Evolutionary conservation across 2,888 invertebrate genomes (phyloP), one percentile per base, ranked within the genome.

Genomic region (Limnephilus auricula): DNA sequence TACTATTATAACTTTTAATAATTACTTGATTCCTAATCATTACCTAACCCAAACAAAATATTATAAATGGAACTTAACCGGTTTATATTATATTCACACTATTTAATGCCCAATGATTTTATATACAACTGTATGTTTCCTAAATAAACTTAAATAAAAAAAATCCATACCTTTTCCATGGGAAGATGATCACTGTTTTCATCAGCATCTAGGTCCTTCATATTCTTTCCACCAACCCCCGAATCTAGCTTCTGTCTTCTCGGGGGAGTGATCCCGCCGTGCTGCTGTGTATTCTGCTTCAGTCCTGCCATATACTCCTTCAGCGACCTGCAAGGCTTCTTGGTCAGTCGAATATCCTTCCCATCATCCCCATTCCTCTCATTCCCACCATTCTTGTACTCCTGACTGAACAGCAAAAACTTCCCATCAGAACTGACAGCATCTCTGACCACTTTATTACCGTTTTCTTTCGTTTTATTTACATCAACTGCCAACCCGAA

Each of bases 101-200:
- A n/a, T n/a, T n/a, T n/a, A n/a, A n/a, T n/a, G n/a, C n/a, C n/a
- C n/a, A n/a, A n/a, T n/a, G n/a, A n/a, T n/a, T n/a, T n/a, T n/a
- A n/a, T n/a, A n/a, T n/a, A n/a, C n/a, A n/a, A n/a, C n/a, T n/a
- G n/a, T n/a, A n/a, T n/a, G n/a, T n/a, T n/a, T n/a, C n/a, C n/a
- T n/a, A n/a, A n/a, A n/a, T n/a, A 13, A 50, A 50, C 45, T 50
- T 2, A n/a, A n/a, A n/a, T n/a, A n/a, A n/a, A 12, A 12, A 50
- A 12, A 50, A 2, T 25, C 6, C 18, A 37, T 80, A 89, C 89
- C 89, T 80, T 82, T 80, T 80, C 89, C 89, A 89, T 89, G 10
- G 89, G 25, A 32, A 89, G 18, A n/a, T 37, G 80, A 13, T 89
- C 80, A 1, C 1, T 15, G 30, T 10, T 25, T 30, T 78, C 32